Base-by-base conservation (phyloP, 2,888 invertebrate species). In the Pherbina coryleti region DNA sequence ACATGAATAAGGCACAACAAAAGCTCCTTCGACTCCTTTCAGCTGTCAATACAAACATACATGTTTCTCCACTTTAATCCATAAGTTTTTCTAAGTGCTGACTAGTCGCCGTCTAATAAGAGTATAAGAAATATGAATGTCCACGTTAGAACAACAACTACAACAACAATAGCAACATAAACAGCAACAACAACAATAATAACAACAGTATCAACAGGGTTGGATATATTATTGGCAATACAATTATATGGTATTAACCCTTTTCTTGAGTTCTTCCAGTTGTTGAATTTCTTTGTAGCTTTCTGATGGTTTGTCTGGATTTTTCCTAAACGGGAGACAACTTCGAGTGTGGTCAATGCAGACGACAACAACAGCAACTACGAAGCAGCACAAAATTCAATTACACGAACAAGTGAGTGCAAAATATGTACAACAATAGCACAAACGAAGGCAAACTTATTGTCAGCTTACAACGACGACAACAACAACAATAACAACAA, bases 311-410 rank as follows among this genome's bases (percentile, higher is more conserved):
- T 28, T 73, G 37, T 62, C 14, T 73, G 44, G 25, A 44, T 17
- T 73, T 62, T 28, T 73, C 17, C 25, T 66, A 66, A 22, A 19
- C 55, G 7, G 17, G 7, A 55, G 22, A n/a, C 55, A 19, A 44
- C n/a, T 19, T 55, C 57, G 19, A 17, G 5, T 8, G 7, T 34
- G 34, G 55, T 22, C 31, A 71, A 34, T 19, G 55, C 22, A 55
- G 28, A 71, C n/a, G 55, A 53, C 22, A 9, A 34, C 53, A 31
- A 55, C 28, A 17, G 17, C 51, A 31, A 53, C 51, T 2, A 31
- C 14, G 34, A 34, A 37, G 67, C 81, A 82, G 81, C 83, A 82
- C 80, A 84, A 79, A 83, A 83, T 84, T 83, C 84, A 83, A 83
- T 83, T 83, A 84, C 81, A 82, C 81, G 81, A 78, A 62, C 74